Base-by-base conservation (phyloP, 2,797 vertebrate genomes). In the Myotis daubentonii region DNA sequence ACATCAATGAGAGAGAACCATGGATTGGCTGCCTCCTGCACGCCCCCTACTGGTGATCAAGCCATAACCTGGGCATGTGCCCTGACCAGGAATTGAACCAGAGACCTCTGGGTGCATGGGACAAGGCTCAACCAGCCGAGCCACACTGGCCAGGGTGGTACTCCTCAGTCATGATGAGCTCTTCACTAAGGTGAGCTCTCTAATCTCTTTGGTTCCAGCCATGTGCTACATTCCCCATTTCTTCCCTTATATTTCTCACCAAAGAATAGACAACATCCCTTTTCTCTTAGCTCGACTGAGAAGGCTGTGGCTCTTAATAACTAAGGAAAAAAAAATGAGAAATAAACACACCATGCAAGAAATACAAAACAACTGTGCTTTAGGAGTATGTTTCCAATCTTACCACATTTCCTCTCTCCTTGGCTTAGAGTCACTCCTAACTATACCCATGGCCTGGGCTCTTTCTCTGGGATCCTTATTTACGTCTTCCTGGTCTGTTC, bases 201-300 rank as follows among this genome's bases (percentile, higher is more conserved):
- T 1, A 3, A 6, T 10, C 4, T 2, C 19, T 23, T 44, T 8
- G 8, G 5, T 3, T 10, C 15, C 41, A 60, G 23, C 49, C 30
- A 5, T 1, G 15, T 1, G 20, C 30, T 19, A 0, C 15, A 4
- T 0, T 17, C 36, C 30, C 11, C 28, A 13, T 30, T 5, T 5
- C 15, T 7, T 22, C 7, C 9, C 5, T 49, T 44, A 3, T 2
- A 5, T 20, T 30, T 68, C n/a, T 68, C 76, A 7, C 7, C 49
- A 3, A 22, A 78, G 72, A 74, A 76, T 1, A 55, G 19, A 22
- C 23, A 66, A 17, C 11, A 12, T 60, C 30, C 4, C 79, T 38
- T 57, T 55, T 4, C 74, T 20, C 57, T 71, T 16, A 76, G 51
- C 38, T 81, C 57, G 66, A 8, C 19, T n/a, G 66, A 82, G 55